These are phyloP conservation scores for Neodon shergylaensis DNA, from an alignment of 2,113 vertebrate genomes.

Conservation along the genomic window DNA sequence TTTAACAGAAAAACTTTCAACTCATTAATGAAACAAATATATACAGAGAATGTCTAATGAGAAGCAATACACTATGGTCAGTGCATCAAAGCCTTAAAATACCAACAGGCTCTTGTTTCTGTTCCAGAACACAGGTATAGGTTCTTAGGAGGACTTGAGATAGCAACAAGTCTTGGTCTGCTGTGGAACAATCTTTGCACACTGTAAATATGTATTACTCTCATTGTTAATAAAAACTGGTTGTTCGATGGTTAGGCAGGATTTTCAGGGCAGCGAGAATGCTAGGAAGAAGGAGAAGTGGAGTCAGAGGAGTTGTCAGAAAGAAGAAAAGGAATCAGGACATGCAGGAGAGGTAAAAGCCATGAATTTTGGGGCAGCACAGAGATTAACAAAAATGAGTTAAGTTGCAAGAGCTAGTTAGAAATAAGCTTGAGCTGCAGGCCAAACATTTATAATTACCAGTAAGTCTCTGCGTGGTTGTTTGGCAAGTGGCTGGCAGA, in stretches of 20 bases:
- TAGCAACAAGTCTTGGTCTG: background rate
- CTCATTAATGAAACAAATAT: background rate
- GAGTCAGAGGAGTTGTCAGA: background rate
- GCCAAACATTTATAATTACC: background rate
- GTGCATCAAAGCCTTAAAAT: background rate
- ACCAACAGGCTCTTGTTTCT: background rate
- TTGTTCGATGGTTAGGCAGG: background rate
- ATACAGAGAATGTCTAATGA: background rate
- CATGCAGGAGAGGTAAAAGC: background rate
- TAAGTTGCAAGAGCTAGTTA: background rate
- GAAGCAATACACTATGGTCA: background rate
- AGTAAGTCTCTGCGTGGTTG: background rate
- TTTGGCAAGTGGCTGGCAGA: background rate
- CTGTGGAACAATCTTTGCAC: background rate
- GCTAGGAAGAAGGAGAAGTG: background rate
- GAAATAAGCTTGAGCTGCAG: background rate
- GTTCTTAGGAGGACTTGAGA: background rate
- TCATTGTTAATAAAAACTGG: background rate
- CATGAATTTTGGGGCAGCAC: background rate
- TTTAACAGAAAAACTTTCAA: background rate
- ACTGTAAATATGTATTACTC: background rate
- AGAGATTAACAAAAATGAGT: background rate
- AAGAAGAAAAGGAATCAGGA: background rate
- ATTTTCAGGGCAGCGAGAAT: background rate
- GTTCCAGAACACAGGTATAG: background rate